Conservation (phyloP, 2,888 invertebrate genomes). For the Apeira syringaria region DNA sequence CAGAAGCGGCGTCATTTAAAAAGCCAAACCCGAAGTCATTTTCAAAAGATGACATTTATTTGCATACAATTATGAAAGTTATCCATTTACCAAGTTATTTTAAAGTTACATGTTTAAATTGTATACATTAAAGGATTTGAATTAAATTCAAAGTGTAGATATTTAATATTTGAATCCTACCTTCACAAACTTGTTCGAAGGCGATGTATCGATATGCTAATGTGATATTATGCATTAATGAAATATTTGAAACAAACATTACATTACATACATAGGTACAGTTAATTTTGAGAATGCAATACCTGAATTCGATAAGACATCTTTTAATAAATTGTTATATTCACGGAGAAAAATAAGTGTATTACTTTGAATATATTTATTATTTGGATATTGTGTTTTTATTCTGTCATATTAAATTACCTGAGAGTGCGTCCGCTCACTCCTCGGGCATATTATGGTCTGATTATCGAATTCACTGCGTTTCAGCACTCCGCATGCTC, state of each 20-base stretch:
- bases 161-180: conserved; percentile 1
- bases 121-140: too few relatives aligned
- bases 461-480: too few relatives aligned
- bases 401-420: too few relatives aligned
- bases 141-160: conserved; percentile 8
- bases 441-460: too few relatives aligned
- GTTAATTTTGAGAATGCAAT: conserved; percentile 36
- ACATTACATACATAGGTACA: conserved; percentile 44
- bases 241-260: conserved; percentile 29
- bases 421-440: too few relatives aligned
- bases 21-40: too few relatives aligned
- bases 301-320: conserved; percentile 40
- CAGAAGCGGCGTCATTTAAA: too few relatives aligned
- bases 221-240: conserved; percentile 21
- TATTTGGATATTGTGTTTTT: conserved; percentile 50
- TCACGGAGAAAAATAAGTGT: conserved; percentile 53
- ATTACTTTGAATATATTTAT: conserved; percentile 70
- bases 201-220: conserved; percentile 14
- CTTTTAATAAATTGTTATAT: conserved; percentile 52
- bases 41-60: too few relatives aligned
- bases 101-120: too few relatives aligned
- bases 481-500: too few relatives aligned
- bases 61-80: too few relatives aligned
- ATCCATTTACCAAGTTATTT: too few relatives aligned
- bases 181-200: conserved; percentile 2